Conservation (phyloP, 2,797 vertebrate genomes). For the Scyliorhinus canicula region DNA sequence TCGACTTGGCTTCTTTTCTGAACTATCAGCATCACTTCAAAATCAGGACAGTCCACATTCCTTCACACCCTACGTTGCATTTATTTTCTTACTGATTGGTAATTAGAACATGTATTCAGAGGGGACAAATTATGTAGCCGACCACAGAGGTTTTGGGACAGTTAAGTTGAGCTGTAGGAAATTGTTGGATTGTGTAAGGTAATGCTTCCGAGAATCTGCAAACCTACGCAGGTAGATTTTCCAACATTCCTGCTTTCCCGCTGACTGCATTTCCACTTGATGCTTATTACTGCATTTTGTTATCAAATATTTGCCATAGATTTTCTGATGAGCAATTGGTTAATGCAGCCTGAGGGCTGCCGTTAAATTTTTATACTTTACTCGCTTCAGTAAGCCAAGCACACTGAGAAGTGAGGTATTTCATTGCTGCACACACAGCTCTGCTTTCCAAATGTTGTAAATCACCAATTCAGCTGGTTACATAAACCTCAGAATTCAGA, state of each 20-base stretch:
- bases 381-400: neutral
- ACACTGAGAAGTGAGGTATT: neutral
- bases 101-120: no score
- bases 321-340: conserved; percentile 3
- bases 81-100: neutral
- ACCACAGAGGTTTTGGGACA: neutral
- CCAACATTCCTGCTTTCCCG: neutral
- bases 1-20: neutral
- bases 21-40: neutral
- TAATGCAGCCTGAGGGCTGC: neutral
- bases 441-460: conserved; percentile 29
- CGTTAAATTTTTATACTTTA: conserved; percentile 5
- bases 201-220: neutral
- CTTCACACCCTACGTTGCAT: neutral
- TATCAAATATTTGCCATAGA: conserved; percentile 21
- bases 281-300: neutral
- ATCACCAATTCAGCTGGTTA: conserved; percentile 16
- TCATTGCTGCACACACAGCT: neutral
- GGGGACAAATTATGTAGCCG: no score
- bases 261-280: neutral
- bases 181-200: neutral
- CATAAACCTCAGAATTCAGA: conserved; percentile 17
- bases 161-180: neutral
- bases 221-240: neutral
- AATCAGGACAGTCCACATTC: neutral